Conservation (phyloP, 2,888 invertebrate species). For the Cremastinae sp. region DNA sequence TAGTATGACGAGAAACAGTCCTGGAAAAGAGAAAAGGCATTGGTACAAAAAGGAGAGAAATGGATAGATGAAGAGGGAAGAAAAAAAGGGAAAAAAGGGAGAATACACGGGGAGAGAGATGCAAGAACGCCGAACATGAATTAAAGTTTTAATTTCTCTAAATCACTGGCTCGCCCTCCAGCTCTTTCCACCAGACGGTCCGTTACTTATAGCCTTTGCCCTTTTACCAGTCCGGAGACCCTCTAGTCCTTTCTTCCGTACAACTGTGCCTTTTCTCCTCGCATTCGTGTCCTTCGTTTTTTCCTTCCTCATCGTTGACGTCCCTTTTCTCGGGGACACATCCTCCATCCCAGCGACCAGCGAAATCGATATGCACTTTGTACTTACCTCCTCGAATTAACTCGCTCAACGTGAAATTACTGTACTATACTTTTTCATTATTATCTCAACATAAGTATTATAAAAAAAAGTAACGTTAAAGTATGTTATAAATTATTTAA, state of each 20-base stretch:
- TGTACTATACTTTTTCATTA: too few species aligned
- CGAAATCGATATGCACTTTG: constrained; percentile 76
- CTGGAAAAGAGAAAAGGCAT: constrained; percentile 34
- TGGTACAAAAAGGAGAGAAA: constrained; percentile 2
- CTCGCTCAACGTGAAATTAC: constrained; percentile 31
- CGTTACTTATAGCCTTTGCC: constrained; percentile 79
- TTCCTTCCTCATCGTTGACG: constrained; percentile 38
- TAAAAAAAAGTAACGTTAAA: too few species aligned
- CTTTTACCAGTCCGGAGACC: constrained; percentile 72
- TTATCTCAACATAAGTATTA: too few species aligned
- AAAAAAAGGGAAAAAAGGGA: constrained; percentile 5
- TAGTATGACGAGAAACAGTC: constrained; percentile 50
- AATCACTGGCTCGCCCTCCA: constrained; percentile 78
- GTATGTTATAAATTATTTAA: too few species aligned
- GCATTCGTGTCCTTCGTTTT: constrained; percentile 43
- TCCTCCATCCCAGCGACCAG: constrained; percentile 69
- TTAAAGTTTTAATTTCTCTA: constrained; percentile 80
- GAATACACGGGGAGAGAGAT: constrained; percentile 1
- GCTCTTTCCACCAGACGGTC: constrained; percentile 78
- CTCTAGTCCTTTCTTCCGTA: constrained; percentile 56
- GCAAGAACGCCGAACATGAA: constrained; percentile 69
- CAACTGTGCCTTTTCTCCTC: constrained; percentile 49
- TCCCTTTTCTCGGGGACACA: constrained; percentile 68
- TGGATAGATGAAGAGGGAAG: constrained; percentile 51
- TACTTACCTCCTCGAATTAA: constrained; percentile 56